Base-by-base conservation (phyloP, 2,888 invertebrate genomes). In the Chrysomela aeneicollis region DNA sequence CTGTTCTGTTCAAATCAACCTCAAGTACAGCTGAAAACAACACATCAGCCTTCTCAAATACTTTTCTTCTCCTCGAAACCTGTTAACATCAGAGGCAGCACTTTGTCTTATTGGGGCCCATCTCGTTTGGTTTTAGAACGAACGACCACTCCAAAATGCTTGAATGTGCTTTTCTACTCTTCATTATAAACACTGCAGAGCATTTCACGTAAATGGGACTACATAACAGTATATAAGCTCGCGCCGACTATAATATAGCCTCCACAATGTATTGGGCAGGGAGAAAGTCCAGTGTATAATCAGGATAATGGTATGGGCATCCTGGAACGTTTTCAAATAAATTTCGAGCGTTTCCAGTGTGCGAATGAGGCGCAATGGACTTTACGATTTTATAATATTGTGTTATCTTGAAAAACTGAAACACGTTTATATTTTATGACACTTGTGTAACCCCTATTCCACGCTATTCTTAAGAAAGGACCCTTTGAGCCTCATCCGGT, bases 61-160 rank as follows among this genome's bases (percentile, higher is more conserved):
- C 50, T 54, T 37, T 58, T 21, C 18, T 46, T 49, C 10, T 17
- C 12, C 42, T 53, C 58, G 32, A 52, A 52, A 53, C 46, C 35
- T 59, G 67, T 64, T 62, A 68, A 53, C 53, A n/a, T n/a, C n/a
- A 64, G 65, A 66, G 70, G 62, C 67, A 78, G 78, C 81, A 81
- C 80, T 81, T 77, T 78, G 79, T 81, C 79, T 80, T 80, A 81
- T 81, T 81, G 79, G 77, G 73, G 75, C 75, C 75, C 77, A 77
- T 77, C 77, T 77, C 77, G 76, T 75, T 76, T 72, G 71, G 73
- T 77, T 76, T 74, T 74, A 77, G 76, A 76, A 74, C 74, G 69
- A 69, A 73, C 74, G 68, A 74, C 76, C 74, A 74, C 76, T 76
- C 70, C 72, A 74, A 26, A 76, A 74, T 71, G 73, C 71, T 72